Conservation (phyloP, 2,797 vertebrate genomes). For the Mycteria americana region DNA sequence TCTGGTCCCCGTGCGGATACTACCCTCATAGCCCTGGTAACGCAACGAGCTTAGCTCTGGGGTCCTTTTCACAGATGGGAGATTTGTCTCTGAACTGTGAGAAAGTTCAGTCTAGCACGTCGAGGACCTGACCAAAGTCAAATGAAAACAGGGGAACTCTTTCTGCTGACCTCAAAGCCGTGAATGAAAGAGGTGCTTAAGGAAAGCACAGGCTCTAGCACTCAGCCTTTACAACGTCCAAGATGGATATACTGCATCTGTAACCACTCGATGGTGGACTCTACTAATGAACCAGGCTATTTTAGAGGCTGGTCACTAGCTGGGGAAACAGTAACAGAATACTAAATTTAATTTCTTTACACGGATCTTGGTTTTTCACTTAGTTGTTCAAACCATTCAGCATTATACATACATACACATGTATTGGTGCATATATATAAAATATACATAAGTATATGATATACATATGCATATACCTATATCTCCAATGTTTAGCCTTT, state of each 20-base stretch:
- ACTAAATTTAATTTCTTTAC: neutral
- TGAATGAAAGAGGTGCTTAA: neutral
- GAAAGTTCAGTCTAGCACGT: neutral
- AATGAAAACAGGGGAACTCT: neutral
- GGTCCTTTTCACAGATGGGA: neutral
- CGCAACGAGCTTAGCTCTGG: neutral
- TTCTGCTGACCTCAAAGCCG: neutral
- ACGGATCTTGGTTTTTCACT: slow-evolving; percentile 35
- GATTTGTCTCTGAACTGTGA: neutral
- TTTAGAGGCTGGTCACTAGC: neutral
- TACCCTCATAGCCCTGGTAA: neutral
- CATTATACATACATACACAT: neutral
- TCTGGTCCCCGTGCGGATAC: neutral
- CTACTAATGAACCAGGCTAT: neutral
- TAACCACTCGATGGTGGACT: neutral
- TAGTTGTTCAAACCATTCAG: slow-evolving; percentile 26
- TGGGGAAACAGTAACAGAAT: neutral
- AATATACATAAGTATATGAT: neutral
- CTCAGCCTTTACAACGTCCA: neutral
- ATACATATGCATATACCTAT: neutral
- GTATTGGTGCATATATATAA: neutral
- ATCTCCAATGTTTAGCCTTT: slow-evolving; percentile 37
- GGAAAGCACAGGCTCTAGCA: neutral
- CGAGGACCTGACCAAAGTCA: neutral
- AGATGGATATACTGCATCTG: neutral